Evolutionary conservation across 2,888 invertebrate genomes (phyloP).

Genomic region (Eupithecia insigniata): DNA sequence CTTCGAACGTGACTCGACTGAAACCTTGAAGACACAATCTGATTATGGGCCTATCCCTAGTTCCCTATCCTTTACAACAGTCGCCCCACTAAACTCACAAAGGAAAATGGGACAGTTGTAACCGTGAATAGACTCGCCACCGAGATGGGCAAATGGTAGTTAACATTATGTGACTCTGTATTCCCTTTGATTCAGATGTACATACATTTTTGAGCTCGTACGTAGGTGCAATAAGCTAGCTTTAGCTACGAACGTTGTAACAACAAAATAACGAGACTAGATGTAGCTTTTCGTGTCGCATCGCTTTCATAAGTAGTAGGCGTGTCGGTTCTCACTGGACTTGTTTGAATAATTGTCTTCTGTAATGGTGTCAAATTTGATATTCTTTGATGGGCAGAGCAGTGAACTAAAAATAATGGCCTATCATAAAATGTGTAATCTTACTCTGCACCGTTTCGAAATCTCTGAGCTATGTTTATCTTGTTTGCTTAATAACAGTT

Average conservation of each 20-base stretch:
- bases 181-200: not conserved
- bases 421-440: conserved; percentile 50
- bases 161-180: not conserved
- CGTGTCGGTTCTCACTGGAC: not conserved
- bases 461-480: conserved; percentile 35
- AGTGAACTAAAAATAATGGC: conserved; percentile 50
- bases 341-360: not conserved
- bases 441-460: conserved; percentile 44
- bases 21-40: conserved; percentile 37
- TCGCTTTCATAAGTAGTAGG: not conserved
- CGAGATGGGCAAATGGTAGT: not conserved
- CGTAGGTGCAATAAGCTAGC: not conserved
- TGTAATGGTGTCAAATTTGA: conserved; percentile 6
- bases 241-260: not conserved
- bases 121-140: conserved; percentile 23
- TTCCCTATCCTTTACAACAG: conserved; percentile 34
- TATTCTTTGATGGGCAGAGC: conserved; percentile 41
- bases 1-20: conserved; percentile 45
- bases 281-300: not conserved
- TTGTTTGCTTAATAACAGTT: conserved; percentile 13
- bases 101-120: conserved; percentile 32
- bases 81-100: conserved; percentile 33
- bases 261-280: not conserved
- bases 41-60: conserved; percentile 40
- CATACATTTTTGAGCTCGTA: not conserved